These are phyloP conservation scores for Manduca sexta DNA, from an alignment of 1,140 invertebrate genomes.

Conservation along the genomic window DNA sequence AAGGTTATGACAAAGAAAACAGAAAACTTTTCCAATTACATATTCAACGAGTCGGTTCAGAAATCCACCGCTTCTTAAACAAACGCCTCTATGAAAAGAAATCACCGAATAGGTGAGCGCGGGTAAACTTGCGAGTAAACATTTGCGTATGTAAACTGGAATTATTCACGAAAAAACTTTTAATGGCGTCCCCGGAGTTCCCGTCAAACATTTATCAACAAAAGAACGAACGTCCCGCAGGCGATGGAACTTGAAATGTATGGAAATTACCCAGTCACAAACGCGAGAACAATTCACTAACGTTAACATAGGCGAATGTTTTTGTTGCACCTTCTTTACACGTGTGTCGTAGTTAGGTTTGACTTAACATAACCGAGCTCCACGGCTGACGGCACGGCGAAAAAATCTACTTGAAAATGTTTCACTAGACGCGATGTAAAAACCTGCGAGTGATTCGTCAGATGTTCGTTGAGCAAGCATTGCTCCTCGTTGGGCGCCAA, in stretches of 20 bases:
- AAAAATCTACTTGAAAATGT: not conserved
- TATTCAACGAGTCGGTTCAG: conserved; percentile 53
- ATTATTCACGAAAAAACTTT: conserved; percentile 74
- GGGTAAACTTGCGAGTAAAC: conserved; percentile 69
- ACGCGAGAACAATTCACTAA: conserved; percentile 72
- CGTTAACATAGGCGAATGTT: conserved; percentile 69
- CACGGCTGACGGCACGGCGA: too few species aligned
- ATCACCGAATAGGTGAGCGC: conserved; percentile 69
- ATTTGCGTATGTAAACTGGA: conserved; percentile 73
- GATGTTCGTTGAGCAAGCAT: conserved; percentile 20
- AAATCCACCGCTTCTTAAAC: conserved; percentile 52
- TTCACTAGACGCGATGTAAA: conserved; percentile 12
- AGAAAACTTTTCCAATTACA: conserved; percentile 60
- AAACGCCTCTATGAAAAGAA: conserved; percentile 65
- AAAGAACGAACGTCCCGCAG: conserved; percentile 73
- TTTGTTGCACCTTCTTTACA: conserved; percentile 69
- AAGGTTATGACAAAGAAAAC: conserved; percentile 29
- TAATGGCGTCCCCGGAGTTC: conserved; percentile 72
- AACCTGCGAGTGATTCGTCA: conserved; percentile 29
- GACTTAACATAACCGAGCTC: conserved; percentile 25
- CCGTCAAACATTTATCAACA: conserved; percentile 74
- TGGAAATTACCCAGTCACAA: conserved; percentile 72
- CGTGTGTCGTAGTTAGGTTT: conserved; percentile 44
- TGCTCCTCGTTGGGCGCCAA: conserved; percentile 35
- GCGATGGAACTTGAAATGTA: conserved; percentile 73